A percentile compares a stretch with the other conserved stretches of the same genome.
phyloP scores from a whole-genome alignment of 2,797 vertebrate genomes.

The Eulemur albifrons region DNA sequence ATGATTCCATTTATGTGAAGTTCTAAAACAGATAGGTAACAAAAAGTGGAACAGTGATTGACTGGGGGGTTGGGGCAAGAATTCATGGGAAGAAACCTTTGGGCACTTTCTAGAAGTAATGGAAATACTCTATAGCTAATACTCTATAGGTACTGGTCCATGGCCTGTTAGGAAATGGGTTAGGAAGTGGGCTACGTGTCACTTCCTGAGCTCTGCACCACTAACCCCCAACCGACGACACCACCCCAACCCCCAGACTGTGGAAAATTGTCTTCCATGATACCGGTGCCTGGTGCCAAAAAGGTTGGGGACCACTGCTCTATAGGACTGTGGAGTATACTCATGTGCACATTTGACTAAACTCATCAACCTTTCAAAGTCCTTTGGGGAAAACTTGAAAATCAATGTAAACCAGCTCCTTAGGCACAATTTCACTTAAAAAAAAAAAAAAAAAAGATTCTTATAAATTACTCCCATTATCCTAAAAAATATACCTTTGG shows the following conservation, averaged over 20 bases:
- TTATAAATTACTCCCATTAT: neutral
- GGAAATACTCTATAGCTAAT: neutral
- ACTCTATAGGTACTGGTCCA: no score
- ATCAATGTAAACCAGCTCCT: neutral
- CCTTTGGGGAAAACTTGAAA: constrained; percentile 31
- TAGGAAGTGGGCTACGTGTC: no score
- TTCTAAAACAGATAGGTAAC: neutral
- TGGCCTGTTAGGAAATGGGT: no score
- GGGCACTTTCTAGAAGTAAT: neutral
- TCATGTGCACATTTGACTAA: neutral
- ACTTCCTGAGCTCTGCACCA: no score
- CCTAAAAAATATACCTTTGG: neutral
- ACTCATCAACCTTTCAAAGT: neutral
- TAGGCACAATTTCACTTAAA: neutral
- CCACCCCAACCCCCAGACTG: no score
- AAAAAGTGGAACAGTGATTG: neutral
- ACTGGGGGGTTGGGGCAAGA: neutral
- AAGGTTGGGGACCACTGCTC: no score
- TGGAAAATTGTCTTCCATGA: no score
- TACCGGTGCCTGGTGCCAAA: no score
- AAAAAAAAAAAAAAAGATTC: neutral
- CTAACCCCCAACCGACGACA: no score
- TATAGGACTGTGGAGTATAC: neutral
- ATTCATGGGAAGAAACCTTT: neutral
- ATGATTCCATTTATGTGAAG: neutral